Conservation (phyloP, 2,113 vertebrate genomes). For the Mastomys natalensis region DNA sequence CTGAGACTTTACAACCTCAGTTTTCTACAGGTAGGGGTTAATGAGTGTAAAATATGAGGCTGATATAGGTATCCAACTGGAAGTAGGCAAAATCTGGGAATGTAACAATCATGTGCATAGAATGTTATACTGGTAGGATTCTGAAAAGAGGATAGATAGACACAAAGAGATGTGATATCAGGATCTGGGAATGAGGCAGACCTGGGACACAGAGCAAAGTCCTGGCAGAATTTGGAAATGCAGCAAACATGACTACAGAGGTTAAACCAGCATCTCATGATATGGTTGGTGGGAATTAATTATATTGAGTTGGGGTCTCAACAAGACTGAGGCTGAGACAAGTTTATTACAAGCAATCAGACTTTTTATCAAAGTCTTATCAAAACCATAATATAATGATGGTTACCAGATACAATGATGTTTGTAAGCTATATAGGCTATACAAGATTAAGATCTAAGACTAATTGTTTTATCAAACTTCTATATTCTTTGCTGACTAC, state of each 20-base stretch:
- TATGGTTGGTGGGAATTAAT: background rate
- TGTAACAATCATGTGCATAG: too few species aligned
- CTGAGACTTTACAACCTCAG: background rate
- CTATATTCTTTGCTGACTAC: background rate
- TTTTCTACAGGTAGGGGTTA: background rate
- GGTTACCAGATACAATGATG: background rate
- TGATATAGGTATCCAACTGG: background rate
- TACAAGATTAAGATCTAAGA: background rate
- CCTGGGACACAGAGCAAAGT: rapidly evolving
- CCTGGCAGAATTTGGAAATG: background rate
- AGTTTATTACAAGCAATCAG: background rate
- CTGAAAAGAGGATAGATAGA: too few species aligned
- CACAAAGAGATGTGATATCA: background rate
- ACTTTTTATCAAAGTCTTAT: background rate
- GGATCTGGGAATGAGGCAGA: too few species aligned
- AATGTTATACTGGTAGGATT: too few species aligned
- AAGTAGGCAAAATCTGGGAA: background rate
- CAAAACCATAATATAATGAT: background rate
- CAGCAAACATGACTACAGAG: background rate
- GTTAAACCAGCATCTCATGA: background rate
- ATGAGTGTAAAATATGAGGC: background rate
- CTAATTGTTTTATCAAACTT: background rate
- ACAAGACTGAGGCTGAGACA: background rate
- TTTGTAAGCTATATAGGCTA: background rate
- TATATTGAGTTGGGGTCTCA: background rate